Base-by-base conservation (phyloP, 2,113 vertebrate genomes). In the Mormyrus iriodes region DNA sequence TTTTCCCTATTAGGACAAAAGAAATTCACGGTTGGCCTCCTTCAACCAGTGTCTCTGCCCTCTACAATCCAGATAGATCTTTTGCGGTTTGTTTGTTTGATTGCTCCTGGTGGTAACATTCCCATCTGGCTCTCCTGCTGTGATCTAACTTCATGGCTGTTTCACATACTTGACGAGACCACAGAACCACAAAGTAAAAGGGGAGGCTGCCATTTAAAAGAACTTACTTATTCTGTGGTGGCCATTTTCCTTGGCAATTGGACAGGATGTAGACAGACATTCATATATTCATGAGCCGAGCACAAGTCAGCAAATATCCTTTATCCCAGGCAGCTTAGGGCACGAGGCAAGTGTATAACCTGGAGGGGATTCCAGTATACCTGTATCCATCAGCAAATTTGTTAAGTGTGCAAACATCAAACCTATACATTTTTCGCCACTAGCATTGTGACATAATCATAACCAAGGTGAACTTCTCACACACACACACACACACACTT, bases 61-160 rank as follows among this genome's bases (percentile, higher is more conserved):
- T 53, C 65, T 48, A 21, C 69, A n/a, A 42, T 82, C 48, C 27
- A 31, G 65, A 31, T n/a, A 88, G 13, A 31, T 83, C 88, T 53
- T 55, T 55, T 24, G 51, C 1, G 24, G n/a, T 61, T 51, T 83
- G 17, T 83, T 58, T 27, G 39, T 84, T 85, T 89, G 76, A 58
- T 24, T 58, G 51, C 73, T 82, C 76, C 76, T 10, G 51, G 76
- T 46, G n/a, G 21, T 83, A 89, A 42, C 19, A n/a, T 83, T 61
- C 51, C 88, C 88, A 84, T 58, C 35, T 44, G 69, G 27, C 19
- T 88, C 65, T 53, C 69, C 88, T 39, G 48, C 69, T 85, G 42
- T 31, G 87, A 79, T 82, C 49, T 24, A 27, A 48, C 69, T 88
- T 27, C 46, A 52, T 88, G 88, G 44, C 24, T 31, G 69, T 69